Conservation (phyloP, 2,888 invertebrate genomes). For the Sarcophaga subvicina region DNA sequence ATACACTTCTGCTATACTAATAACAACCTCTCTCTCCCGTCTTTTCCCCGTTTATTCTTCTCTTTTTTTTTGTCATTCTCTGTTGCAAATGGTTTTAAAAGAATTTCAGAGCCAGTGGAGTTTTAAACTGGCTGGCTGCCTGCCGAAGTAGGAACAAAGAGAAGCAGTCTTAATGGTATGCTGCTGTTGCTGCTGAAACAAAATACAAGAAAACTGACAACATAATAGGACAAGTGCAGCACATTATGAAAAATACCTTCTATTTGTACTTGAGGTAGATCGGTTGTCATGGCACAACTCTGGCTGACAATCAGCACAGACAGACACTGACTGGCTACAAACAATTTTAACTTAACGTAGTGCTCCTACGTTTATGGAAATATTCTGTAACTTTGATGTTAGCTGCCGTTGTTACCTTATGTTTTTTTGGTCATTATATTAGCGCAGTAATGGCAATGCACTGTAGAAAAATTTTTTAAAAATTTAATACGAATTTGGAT, state of each 20-base stretch:
- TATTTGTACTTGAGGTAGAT: conserved; percentile 59
- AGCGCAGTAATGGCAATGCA: not conserved
- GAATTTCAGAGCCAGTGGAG: not conserved
- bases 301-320: conserved; percentile 45
- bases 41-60: not conserved
- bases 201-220: conserved; percentile 52
- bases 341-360: conserved; percentile 31
- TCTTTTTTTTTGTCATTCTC: conserved; percentile 28
- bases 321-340: conserved; percentile 48
- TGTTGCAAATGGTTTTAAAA: conserved; percentile 20
- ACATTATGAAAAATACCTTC: conserved; percentile 54
- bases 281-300: conserved; percentile 58
- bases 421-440: not conserved
- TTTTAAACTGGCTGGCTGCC: not conserved
- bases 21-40: no score
- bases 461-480: not conserved
- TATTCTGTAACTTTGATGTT: not conserved
- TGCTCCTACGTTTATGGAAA: not conserved
- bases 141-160: not conserved
- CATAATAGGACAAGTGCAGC: conserved; percentile 46
- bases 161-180: conserved; percentile 33
- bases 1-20: conserved; percentile 1
- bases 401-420: not conserved
- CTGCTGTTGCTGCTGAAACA: conserved; percentile 24
- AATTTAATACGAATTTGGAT: conserved; percentile 28